Conservation (phyloP, 1,140 invertebrate genomes). For the Drosophila murphyi region DNA sequence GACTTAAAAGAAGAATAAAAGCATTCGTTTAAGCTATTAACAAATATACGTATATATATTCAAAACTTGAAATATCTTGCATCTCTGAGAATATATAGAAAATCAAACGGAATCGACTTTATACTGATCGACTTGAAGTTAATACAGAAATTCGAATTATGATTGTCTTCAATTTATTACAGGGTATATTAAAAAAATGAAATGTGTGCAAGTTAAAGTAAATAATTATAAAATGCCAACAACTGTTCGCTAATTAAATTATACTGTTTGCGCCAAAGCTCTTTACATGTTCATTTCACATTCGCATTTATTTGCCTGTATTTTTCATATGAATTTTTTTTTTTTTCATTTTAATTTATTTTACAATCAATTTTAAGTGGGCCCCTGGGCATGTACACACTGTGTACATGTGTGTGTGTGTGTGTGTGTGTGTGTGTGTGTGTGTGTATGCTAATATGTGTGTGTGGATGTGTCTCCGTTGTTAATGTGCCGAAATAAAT, state of each 20-base stretch:
- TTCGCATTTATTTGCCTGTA: constrained; percentile 39
- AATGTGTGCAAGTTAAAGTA: constrained; percentile 34
- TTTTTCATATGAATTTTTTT: constrained; percentile 10
- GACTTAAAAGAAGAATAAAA: no score
- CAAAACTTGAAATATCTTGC: no score
- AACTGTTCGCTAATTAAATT: constrained; percentile 80
- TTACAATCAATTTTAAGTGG: constrained; percentile 75
- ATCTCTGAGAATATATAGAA: no score
- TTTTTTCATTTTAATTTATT: constrained; percentile 70
- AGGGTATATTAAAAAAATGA: constrained; percentile 13
- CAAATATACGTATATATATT: no score
- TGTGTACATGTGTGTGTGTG: not conserved
- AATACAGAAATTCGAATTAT: not conserved
- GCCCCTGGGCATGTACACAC: constrained; percentile 34
- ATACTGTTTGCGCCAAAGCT: constrained; percentile 66
- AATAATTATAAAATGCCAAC: constrained; percentile 74
- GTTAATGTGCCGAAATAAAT: constrained; percentile 80
- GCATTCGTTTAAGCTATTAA: no score
- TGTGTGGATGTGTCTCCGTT: constrained; percentile 36
- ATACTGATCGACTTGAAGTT: no score
- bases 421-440: constrained; percentile 14
- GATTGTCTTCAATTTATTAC: not conserved
- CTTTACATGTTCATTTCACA: constrained; percentile 48
- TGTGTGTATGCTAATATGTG: no score
- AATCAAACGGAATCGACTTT: no score